Base-by-base conservation (phyloP, 2,888 invertebrate genomes). In the Agrochola lota region DNA sequence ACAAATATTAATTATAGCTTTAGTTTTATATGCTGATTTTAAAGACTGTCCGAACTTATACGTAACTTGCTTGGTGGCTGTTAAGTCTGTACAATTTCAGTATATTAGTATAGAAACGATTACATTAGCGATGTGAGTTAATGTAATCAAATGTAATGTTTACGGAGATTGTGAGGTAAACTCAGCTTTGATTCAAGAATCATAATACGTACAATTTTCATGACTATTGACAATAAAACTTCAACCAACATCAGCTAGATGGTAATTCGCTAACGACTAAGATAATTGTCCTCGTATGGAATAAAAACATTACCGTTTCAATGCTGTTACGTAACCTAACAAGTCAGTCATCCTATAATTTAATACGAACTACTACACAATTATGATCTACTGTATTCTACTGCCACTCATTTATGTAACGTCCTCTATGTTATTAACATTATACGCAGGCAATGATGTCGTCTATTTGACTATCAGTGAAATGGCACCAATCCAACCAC, bases 401-500 rank as follows among this genome's bases (percentile, higher is more conserved):
- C 69, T 72, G 40, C 55, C 69, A 68, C 52, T 72, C 43, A 78
- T 77, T 71, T 74, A 78, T 78, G 64, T 83, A 80, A 80, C 74
- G 30, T 81, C 76, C 64, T 78, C 63, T 74, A 57, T 49, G 40
- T 67, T 77, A 81, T 74, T 78, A 86, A 82, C 68, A 83, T 68
- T 69, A 66, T 63, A 71, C 49, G 69, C 67, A 73, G n/a, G 74
- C 70, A 80, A 57, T 82, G 77, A 79, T 84, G 77, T 71, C 60
- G 73, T 85, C 80, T 73, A 81, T 76, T 83, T 80, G 70, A 83
- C 83, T 70, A 82, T 79, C 82, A 91, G 91, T 90, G 84, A 89
- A 88, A 88, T 92, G 91, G 91, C 93, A 91, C 79, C 71, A 80
- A 81, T 92, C 92, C 92, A 93, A 91, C 74, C 74, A 46, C 83